Evolutionary conservation across 2,888 invertebrate species (phyloP).

Genomic region (Polyommatus icarus): DNA sequence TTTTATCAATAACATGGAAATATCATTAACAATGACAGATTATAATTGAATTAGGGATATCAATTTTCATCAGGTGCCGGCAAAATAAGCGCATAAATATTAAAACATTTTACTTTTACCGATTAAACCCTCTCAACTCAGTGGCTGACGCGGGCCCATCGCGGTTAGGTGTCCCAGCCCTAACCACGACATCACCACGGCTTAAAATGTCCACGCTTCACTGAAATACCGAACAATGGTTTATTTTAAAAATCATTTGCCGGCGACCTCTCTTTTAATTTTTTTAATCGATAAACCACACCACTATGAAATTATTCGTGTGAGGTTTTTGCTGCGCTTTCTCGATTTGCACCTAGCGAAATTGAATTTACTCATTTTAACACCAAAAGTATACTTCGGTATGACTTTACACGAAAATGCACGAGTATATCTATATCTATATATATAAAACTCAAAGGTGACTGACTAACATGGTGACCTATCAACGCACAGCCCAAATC

Average conservation of each 20-base stretch:
- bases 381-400: background rate
- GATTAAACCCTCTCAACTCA: conserved; percentile 24
- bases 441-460: no score
- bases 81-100: conserved; percentile 21
- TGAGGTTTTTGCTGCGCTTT: background rate
- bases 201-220: conserved; percentile 31
- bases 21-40: background rate
- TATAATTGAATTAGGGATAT: conserved; percentile 9
- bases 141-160: conserved; percentile 24
- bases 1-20: background rate
- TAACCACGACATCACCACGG: conserved; percentile 30
- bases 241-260: background rate
- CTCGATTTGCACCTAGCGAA: background rate
- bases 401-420: background rate
- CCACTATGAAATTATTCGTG: background rate
- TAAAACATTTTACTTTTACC: conserved; percentile 21
- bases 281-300: conserved; percentile 14
- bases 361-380: background rate
- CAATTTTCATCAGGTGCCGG: background rate
- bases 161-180: conserved; percentile 20
- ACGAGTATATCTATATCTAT: no score
- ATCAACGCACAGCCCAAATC: no score
- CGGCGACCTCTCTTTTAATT: background rate
- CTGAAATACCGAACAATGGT: conserved; percentile 25
- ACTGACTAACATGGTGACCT: no score